Conservation (phyloP, 2,113 vertebrate species). For the Rhineura floridana region DNA sequence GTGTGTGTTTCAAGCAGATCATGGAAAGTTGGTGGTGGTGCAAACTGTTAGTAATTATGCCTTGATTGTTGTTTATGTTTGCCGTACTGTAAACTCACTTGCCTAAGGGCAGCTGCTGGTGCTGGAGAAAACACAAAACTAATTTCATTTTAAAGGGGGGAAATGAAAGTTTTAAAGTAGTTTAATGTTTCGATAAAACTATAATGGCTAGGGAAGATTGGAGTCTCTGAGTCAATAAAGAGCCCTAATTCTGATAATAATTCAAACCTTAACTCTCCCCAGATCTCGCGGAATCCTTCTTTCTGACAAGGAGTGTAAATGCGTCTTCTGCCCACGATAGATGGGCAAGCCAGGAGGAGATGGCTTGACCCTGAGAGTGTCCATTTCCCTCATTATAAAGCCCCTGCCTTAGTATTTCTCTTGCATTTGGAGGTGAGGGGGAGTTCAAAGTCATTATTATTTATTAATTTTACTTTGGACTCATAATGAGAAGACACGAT, state of each 20-base stretch:
- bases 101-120: constrained; percentile 72
- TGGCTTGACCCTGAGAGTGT: constrained; percentile 17
- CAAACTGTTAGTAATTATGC: constrained; percentile 75
- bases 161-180: constrained; percentile 82
- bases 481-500: too few species aligned
- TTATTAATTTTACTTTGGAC: too few species aligned
- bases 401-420: neutral
- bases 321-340: constrained; percentile 16
- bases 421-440: neutral
- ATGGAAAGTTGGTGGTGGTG: constrained; percentile 38
- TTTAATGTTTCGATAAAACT: constrained; percentile 77
- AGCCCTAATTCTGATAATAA: constrained; percentile 77
- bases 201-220: constrained; percentile 73
- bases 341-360: constrained; percentile 20
- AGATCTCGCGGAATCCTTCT: constrained; percentile 43
- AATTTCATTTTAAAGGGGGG: constrained; percentile 80
- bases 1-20: neutral
- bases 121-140: constrained; percentile 75
- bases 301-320: constrained; percentile 44
- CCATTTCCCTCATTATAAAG: constrained; percentile 13
- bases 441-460: neutral
- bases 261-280: constrained; percentile 75
- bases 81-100: constrained; percentile 74
- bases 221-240: constrained; percentile 69
- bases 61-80: constrained; percentile 77